Base-by-base conservation (phyloP, 2,888 invertebrate species). In the Osmoderma eremita region DNA sequence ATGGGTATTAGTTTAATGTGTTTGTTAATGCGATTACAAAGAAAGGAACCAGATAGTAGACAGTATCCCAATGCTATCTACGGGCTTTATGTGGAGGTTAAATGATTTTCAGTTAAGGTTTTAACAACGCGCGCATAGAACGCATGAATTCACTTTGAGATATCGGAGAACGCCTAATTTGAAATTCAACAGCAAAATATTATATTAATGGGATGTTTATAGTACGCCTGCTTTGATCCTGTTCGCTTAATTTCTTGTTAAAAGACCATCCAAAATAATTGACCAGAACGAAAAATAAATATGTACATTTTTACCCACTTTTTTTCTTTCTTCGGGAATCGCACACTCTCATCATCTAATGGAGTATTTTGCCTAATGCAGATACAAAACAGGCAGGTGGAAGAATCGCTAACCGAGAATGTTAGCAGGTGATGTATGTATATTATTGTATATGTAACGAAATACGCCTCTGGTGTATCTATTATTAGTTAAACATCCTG, bases 401-500 rank as follows among this genome's bases (percentile, higher is more conserved):
- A 45, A 61, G 18, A 36, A 45, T 36, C 24, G 45, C 58, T 24
- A 61, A 24, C 48, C 15, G 17, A 24, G 36, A 61, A 45, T 61
- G 45, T 61, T 30, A 61, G 58, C 58, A 61, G 58, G 58, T 63
- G 63, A 42, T 30, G 67, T 65, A 67, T 69, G 68, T 70, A 68
- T 30, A 30, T 30, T 30, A 30, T 30, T 30, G 30, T 30, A 5
- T 30, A 30, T 30, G 30, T 30, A 30, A 8, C 30, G 30, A 72
- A 69, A 71, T 73, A 70, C 63, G 74, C 74, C 70, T 67, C 65
- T 67, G 67, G 73, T 73, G 49, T 72, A 71, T 69, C 68, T 70
- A 72, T 73, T 71, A 73, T 74, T 73, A 74, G 70, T 68, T 73
- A 73, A 73, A 71, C 66, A 69, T 70, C 68, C 69, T 72, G 72